These are phyloP conservation scores for Ips typographus DNA, from an alignment of 1,140 invertebrate species.

Conservation along the genomic window DNA sequence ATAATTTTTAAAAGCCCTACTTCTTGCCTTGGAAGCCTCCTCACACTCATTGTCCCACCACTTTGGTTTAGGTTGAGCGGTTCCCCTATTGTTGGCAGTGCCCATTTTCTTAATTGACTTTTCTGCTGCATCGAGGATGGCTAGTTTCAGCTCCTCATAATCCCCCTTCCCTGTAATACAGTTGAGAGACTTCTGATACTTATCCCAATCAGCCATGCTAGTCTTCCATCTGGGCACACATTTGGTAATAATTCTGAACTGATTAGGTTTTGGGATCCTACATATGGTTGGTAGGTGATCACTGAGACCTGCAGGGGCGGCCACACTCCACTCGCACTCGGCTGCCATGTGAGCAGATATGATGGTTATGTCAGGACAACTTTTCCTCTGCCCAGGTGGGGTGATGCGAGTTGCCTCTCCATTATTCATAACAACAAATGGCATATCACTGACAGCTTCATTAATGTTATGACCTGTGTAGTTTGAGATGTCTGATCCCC, in stretches of 20 bases:
- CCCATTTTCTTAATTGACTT: background rate
- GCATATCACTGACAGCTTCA: background rate
- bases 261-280: background rate
- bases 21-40: background rate
- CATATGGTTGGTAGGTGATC: background rate
- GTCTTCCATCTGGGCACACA: background rate
- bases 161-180: background rate
- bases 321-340: background rate
- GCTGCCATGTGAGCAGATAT: background rate
- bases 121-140: background rate
- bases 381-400: background rate
- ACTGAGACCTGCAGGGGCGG: background rate
- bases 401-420: background rate
- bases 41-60: slow-evolving; percentile 1
- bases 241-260: background rate
- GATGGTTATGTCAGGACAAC: slow-evolving; percentile 3
- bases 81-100: background rate
- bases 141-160: background rate
- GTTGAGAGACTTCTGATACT: background rate
- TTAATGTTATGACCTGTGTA: background rate
- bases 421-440: background rate
- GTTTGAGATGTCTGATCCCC: background rate
- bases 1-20: background rate
- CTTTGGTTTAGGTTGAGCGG: background rate
- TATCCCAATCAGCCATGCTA: background rate